phyloP scores from a whole-genome alignment of 2,113 vertebrate species.

The Steatornis caripensis region DNA sequence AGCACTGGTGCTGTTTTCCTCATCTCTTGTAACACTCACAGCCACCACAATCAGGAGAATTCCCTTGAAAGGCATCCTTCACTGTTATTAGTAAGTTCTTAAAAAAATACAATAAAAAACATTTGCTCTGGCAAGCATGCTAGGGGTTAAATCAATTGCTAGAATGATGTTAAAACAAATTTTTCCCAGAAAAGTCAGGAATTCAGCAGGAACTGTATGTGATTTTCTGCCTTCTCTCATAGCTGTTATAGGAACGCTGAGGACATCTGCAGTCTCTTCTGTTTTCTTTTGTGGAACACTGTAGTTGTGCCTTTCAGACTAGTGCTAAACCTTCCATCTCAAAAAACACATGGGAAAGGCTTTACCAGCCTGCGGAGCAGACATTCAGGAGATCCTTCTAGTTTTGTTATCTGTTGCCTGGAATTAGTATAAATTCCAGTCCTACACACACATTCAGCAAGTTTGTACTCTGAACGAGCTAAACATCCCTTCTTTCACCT shows the following conservation, averaged over 20 bases:
- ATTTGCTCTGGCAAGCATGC: background rate
- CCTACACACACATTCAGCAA: background rate
- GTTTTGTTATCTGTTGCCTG: background rate
- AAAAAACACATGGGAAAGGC: background rate
- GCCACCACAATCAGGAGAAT: background rate
- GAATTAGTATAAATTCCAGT: background rate
- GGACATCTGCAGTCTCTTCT: background rate
- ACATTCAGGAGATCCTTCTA: background rate
- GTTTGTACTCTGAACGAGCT: rapidly evolving
- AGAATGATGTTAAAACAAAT: background rate
- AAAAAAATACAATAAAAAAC: background rate
- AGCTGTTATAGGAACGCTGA: background rate
- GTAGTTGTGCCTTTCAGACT: background rate
- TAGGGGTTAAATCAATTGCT: background rate
- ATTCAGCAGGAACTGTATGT: background rate
- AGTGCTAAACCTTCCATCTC: background rate
- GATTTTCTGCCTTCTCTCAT: background rate
- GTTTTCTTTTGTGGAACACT: background rate
- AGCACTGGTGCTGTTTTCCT: background rate
- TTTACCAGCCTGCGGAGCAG: background rate
- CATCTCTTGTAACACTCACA: background rate
- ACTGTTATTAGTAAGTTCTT: background rate
- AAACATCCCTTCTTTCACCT: background rate
- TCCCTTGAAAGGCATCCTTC: background rate
- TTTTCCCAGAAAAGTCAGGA: background rate